Conservation (phyloP, 2,888 invertebrate species). For the Xylophagus ater region DNA sequence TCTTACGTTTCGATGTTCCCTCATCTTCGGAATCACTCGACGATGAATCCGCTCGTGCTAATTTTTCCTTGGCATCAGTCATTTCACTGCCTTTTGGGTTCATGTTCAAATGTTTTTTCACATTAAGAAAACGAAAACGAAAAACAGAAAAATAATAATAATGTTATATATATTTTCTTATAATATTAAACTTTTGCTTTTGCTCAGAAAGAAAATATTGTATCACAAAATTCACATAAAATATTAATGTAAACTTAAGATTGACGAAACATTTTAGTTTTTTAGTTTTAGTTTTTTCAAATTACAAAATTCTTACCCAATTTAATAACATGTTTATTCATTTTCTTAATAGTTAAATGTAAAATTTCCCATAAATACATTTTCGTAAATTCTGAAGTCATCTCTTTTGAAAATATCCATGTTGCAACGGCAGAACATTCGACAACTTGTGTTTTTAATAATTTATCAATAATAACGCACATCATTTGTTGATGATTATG, state of each 20-base stretch:
- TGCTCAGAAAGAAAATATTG: too few relatives aligned
- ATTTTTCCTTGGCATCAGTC: conserved; percentile 72
- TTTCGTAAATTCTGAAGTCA: conserved; percentile 84
- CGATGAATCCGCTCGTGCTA: conserved; percentile 71
- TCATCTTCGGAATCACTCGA: conserved; percentile 76
- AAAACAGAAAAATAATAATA: background rate
- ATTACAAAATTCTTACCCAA: conserved; percentile 49
- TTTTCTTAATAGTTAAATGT: conserved; percentile 89
- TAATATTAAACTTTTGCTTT: too few relatives aligned
- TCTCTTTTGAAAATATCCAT: conserved; percentile 94
- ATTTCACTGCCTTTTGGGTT: conserved; percentile 71
- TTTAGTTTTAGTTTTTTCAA: too few relatives aligned
- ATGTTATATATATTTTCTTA: too few relatives aligned
- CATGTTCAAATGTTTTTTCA: too few relatives aligned
- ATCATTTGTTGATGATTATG: conserved; percentile 94
- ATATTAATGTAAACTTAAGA: too few relatives aligned
- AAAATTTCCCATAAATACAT: conserved; percentile 94
- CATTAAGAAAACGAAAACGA: conserved; percentile 1
- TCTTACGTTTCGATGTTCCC: conserved; percentile 41
- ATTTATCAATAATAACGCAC: conserved; percentile 89
- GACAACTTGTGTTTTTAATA: conserved; percentile 93
- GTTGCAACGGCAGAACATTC: conserved; percentile 95
- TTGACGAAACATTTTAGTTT: too few relatives aligned
- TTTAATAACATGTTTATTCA: conserved; percentile 89
- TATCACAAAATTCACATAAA: too few relatives aligned